Evolutionary conservation across 2,797 vertebrate genomes (phyloP).

Genomic region (Selene dorsalis): DNA sequence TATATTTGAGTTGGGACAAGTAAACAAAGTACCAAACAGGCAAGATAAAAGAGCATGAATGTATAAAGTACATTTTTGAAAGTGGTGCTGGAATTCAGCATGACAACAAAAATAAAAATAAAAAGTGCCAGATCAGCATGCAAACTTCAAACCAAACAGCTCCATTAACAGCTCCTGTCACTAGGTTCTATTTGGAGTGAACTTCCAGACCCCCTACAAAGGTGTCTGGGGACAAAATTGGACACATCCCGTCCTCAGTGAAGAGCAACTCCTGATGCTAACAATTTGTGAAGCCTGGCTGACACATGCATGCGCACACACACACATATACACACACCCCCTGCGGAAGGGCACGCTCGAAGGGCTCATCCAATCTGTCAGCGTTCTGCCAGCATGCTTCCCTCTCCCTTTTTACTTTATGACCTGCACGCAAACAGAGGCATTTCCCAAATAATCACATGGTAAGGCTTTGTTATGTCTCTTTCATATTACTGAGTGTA

Average conservation of each 20-base stretch:
- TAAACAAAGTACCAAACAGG: no score
- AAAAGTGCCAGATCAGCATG: conserved; percentile 8
- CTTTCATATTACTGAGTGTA: background rate
- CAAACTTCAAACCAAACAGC: conserved; percentile 30
- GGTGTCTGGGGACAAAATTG: conserved; percentile 43
- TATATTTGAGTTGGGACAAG: no score
- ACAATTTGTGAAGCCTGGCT: conserved; percentile 68
- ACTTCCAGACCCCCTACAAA: conserved; percentile 31
- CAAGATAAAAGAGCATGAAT: background rate
- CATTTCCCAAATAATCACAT: conserved; percentile 44
- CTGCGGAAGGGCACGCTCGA: conserved; percentile 47
- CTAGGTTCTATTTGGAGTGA: conserved; percentile 21
- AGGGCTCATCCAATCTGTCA: conserved; percentile 67
- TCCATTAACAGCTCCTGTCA: conserved; percentile 43
- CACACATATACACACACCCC: background rate
- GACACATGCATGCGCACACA: conserved; percentile 24
- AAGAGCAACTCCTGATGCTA: conserved; percentile 65
- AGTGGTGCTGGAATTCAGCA: conserved; percentile 8
- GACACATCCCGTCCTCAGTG: conserved; percentile 48
- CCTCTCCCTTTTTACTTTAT: conserved; percentile 27
- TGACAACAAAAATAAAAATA: background rate
- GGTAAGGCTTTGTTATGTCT: background rate
- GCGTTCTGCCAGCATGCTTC: conserved; percentile 41
- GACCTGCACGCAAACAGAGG: conserved; percentile 45
- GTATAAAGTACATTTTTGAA: conserved; percentile 44